phyloP scores from a whole-genome alignment of 2,797 vertebrate genomes.

The Champsocephalus gunnari region DNA sequence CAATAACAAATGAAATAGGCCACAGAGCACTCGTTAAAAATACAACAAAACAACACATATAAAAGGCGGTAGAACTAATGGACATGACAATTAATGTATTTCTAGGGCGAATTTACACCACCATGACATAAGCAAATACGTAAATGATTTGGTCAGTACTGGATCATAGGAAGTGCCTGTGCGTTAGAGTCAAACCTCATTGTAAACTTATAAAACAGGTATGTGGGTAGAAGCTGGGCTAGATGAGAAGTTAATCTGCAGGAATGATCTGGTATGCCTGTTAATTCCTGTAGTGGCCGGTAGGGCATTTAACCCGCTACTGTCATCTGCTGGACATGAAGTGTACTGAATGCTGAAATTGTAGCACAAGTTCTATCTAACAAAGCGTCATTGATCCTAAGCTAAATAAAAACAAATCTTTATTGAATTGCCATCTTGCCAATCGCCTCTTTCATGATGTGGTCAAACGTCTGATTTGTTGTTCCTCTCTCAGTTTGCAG shows the following conservation, averaged over 20 bases:
- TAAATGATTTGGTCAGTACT: not conserved
- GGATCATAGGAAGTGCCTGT: constrained; percentile 13
- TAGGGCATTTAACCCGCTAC: constrained; percentile 51
- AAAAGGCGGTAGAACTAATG: not conserved
- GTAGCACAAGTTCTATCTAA: not conserved
- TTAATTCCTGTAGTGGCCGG: constrained; percentile 74
- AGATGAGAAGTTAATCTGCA: constrained; percentile 68
- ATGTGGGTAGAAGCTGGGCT: constrained; percentile 35
- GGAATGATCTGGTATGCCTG: constrained; percentile 73
- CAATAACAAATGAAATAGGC: too few relatives aligned
- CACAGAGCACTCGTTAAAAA: too few relatives aligned
- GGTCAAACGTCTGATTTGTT: not conserved
- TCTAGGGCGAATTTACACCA: not conserved
- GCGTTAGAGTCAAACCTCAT: constrained; percentile 24
- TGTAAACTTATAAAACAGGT: constrained; percentile 39
- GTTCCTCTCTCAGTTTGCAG: constrained; percentile 87
- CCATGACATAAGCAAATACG: not conserved
- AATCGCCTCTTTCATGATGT: not conserved
- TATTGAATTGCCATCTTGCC: not conserved
- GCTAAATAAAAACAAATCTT: too few relatives aligned
- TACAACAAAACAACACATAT: too few relatives aligned
- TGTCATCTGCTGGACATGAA: constrained; percentile 74
- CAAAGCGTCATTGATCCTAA: not conserved
- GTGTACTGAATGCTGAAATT: not conserved
- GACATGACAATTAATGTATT: constrained; percentile 7